These are phyloP conservation scores for Menura novaehollandiae DNA, from an alignment of 2,113 vertebrate genomes.

Conservation along the genomic window DNA sequence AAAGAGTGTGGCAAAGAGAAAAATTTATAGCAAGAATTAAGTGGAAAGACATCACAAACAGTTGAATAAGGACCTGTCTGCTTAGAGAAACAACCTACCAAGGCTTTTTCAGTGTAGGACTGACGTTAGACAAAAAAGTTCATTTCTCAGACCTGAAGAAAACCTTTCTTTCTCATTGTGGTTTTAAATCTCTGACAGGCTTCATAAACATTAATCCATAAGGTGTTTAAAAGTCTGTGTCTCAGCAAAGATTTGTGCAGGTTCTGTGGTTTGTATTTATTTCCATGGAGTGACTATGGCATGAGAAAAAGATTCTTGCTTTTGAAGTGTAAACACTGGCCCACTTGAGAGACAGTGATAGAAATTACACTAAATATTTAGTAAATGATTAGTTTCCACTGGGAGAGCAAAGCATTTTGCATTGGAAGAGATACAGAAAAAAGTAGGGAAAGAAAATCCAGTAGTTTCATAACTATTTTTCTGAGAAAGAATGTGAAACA, in stretches of 20 bases:
- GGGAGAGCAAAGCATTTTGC: conserved; percentile 26
- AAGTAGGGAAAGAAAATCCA: not conserved
- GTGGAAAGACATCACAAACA: not conserved
- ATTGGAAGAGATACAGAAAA: conserved; percentile 29
- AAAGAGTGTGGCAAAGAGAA: not conserved
- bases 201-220: conserved; percentile 35
- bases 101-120: not conserved
- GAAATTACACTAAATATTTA: conserved; percentile 51
- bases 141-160: conserved; percentile 19
- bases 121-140: not conserved
- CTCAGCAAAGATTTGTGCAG: conserved; percentile 20
- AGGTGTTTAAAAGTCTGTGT: conserved; percentile 18
- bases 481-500: conserved; percentile 59
- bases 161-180: conserved; percentile 5
- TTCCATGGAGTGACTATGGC: not conserved
- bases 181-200: conserved; percentile 47
- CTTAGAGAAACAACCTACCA: conserved; percentile 44
- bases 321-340: conserved; percentile 21
- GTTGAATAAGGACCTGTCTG: conserved; percentile 4
- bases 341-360: not conserved
- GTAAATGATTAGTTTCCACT: conserved; percentile 42
- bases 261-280: conserved; percentile 40
- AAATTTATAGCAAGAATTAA: conserved; percentile 18
- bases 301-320: conserved; percentile 8
- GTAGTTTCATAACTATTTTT: conserved; percentile 53